phyloP scores from a whole-genome alignment of 2,113 vertebrate species.

The Callospermophilus lateralis region DNA sequence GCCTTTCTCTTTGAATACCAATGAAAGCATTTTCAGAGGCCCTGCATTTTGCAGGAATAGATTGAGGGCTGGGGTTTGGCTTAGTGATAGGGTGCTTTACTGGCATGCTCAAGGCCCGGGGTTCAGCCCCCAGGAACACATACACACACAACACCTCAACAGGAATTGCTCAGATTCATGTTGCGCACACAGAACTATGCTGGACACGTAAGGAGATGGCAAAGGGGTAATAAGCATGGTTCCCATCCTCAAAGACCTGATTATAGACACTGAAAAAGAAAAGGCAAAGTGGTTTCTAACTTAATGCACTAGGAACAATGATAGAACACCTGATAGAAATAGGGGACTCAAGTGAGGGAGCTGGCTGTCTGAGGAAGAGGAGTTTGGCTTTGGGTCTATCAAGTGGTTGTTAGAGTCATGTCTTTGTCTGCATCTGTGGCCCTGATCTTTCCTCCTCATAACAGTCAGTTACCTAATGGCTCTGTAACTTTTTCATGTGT shows the following conservation, averaged over 20 bases:
- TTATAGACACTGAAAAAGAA: background rate
- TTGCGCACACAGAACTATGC: no score
- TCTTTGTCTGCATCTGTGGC: background rate
- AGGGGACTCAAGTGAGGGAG: background rate
- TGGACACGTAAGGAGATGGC: background rate
- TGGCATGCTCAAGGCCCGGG: background rate
- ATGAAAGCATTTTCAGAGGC: background rate
- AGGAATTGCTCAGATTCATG: background rate
- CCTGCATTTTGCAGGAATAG: background rate
- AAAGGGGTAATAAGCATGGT: background rate
- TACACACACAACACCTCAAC: background rate
- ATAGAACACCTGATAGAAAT: background rate
- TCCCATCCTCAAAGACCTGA: background rate
- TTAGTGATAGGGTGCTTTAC: background rate
- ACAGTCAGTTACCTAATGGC: background rate
- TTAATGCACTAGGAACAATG: background rate
- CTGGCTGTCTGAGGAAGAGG: background rate
- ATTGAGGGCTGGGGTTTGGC: background rate
- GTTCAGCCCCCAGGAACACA: background rate
- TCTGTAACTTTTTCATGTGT: background rate
- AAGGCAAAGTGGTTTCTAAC: background rate
- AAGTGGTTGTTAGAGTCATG: background rate
- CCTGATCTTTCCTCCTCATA: background rate
- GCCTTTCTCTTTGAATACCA: no score
- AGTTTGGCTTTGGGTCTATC: background rate